These are phyloP conservation scores for Microplitis demolitor DNA, from an alignment of 1,140 invertebrate species.

Conservation along the genomic window DNA sequence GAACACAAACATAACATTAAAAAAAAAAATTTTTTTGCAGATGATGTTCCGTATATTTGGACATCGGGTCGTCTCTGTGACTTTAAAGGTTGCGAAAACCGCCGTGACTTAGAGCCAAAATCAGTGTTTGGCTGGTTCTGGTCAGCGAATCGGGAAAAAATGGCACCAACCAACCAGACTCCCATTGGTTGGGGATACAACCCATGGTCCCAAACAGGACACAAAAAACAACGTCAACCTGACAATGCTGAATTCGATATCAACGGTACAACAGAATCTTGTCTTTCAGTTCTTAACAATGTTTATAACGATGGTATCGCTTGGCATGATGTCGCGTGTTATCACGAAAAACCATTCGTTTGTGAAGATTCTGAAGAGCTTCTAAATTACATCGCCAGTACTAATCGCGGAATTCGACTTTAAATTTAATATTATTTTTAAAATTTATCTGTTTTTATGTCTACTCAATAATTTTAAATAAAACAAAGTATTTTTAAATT, in stretches of 20 bases:
- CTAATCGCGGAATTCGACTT: conserved; percentile 78
- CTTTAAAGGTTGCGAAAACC: conserved; percentile 89
- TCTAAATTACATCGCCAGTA: conserved; percentile 80
- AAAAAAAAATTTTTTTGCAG: conserved; percentile 60
- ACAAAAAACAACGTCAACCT: conserved; percentile 85
- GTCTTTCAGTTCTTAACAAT: conserved; percentile 84
- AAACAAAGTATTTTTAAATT: too few relatives aligned
- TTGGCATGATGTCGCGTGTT: conserved; percentile 92
- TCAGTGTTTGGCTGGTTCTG: conserved; percentile 89
- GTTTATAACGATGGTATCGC: conserved; percentile 90
- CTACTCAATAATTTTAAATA: background rate
- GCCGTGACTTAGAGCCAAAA: conserved; percentile 84
- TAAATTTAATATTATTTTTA: conserved; percentile 53
- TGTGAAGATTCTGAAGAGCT: conserved; percentile 89
- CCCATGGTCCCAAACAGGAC: conserved; percentile 86
- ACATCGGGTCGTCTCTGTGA: conserved; percentile 88
- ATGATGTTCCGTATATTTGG: conserved; percentile 92
- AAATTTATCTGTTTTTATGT: background rate
- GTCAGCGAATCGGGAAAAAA: conserved; percentile 87
- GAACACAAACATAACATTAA: too few relatives aligned
- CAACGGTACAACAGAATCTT: conserved; percentile 86
- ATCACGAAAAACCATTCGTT: conserved; percentile 88
- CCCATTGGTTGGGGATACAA: conserved; percentile 77
- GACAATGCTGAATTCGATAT: conserved; percentile 92
- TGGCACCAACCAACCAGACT: conserved; percentile 77